These are phyloP conservation scores for Lasaia peninsularis DNA, from an alignment of 1,140 invertebrate species.

Conservation along the genomic window DNA sequence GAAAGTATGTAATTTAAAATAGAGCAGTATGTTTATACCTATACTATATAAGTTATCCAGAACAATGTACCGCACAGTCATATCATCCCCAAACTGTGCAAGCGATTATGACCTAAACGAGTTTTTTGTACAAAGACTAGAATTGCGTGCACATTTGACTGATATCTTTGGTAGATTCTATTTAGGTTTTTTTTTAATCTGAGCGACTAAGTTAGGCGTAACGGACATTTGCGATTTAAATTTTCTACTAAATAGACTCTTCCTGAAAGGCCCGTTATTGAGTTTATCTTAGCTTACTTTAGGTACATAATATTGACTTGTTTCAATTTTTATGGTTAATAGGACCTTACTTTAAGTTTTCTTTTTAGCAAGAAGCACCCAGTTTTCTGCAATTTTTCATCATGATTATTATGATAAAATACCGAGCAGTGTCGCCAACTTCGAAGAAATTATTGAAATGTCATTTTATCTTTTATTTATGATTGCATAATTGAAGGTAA, in stretches of 20 bases:
- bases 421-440: no score
- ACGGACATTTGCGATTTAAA: background rate
- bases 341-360: no score
- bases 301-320: no score
- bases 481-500: no score
- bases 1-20: slow-evolving; percentile 16
- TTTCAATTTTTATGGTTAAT: no score
- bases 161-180: slow-evolving; percentile 7
- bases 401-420: no score
- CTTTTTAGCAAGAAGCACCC: no score
- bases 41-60: slow-evolving; percentile 75
- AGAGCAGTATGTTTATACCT: slow-evolving; percentile 44
- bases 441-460: no score
- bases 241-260: background rate
- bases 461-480: no score
- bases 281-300: no score
- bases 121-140: slow-evolving; percentile 23
- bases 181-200: background rate
- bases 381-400: no score
- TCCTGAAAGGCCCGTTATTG: no score
- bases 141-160: slow-evolving; percentile 27
- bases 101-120: slow-evolving; percentile 18
- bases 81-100: slow-evolving; percentile 27
- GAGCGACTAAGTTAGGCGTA: background rate
- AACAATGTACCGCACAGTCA: slow-evolving; percentile 53